Evolutionary conservation across 2,888 invertebrate species (phyloP).

Genomic region (Yponomeuta cagnagella): DNA sequence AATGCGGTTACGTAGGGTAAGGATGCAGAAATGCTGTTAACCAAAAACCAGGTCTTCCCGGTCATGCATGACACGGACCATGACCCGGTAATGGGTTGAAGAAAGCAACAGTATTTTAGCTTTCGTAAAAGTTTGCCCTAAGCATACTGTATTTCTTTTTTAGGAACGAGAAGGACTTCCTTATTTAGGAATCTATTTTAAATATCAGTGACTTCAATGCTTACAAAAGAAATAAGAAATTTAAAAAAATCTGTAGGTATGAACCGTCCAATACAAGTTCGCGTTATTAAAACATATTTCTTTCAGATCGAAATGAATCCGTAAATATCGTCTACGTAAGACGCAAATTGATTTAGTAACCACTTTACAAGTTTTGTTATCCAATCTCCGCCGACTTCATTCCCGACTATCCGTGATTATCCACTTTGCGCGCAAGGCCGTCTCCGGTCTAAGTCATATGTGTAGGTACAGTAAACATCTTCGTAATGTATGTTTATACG

Average conservation of each 20-base stretch:
- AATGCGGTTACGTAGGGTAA: too few species aligned
- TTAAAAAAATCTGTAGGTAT: background rate
- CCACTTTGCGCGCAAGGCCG: constrained; percentile 64
- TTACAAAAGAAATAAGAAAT: background rate
- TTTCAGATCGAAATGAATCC: background rate
- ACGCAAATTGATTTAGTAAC: constrained; percentile 50
- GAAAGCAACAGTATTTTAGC: too few species aligned
- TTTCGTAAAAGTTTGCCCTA: too few species aligned
- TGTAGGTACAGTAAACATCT: background rate
- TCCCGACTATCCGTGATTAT: constrained; percentile 60
- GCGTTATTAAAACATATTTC: background rate
- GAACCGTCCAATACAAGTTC: background rate
- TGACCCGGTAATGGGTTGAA: too few species aligned
- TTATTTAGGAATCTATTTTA: too few species aligned
- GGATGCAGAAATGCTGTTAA: too few species aligned
- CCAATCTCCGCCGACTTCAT: constrained; percentile 52
- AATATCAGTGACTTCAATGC: too few species aligned
- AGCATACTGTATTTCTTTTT: too few species aligned
- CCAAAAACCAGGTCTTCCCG: too few species aligned
- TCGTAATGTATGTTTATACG: background rate
- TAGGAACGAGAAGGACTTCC: too few species aligned
- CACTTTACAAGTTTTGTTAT: constrained; percentile 51
- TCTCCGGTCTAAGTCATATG: constrained; percentile 20
- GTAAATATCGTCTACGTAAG: constrained; percentile 1
- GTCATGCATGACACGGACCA: too few species aligned